Base-by-base conservation (phyloP, 2,888 invertebrate genomes). In the Oasisia sp. region DNA sequence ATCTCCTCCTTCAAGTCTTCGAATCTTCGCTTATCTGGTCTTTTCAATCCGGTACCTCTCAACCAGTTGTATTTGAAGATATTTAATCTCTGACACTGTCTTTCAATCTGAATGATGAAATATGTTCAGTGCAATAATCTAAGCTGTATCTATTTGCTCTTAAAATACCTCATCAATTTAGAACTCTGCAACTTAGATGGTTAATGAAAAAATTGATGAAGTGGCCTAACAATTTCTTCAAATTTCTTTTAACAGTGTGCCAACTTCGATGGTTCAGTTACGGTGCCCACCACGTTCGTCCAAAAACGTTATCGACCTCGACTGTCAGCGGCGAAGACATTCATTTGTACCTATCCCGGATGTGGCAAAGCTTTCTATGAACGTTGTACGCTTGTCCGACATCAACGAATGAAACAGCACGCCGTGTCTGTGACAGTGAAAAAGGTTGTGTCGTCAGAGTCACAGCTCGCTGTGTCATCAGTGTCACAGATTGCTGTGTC, bases 321-420 rank as follows among this genome's bases (percentile, higher is more conserved):
- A 74, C 27, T 74, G 27, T 74, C 74, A 74, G 74, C 74, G 27
- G 74, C 27, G 74, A 74, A 74, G 74, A 74, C 74, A 19, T 74
- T 74, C 27, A n/a, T 74, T 27, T 74, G 74, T 74, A 74, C n/a
- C 74, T n/a, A 74, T 74, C 74, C 74, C 4, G n/a, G n/a, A 74
- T 74, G 74, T 74, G 74, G 3, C 74, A 74, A 74, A 74, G 74
- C 74, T 74, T 74, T 74, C 74, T 74, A 74, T 74, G 74, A 74
- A 27, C 74, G 74, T 7, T 74, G 74, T 7, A 74, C 74, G 1
- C 74, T 74, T n/a, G 74, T 74, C 19, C 14, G 74, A 74, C 74
- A 74, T 27, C 74, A 74, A 27, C 14, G n/a, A 74, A 74, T 74
- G 74, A 74, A 74, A n/a, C 74, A 74, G 74, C 74, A 74, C 74